Evolutionary conservation across 2,888 invertebrate species (phyloP).

Genomic region (Electrophaes corylata): DNA sequence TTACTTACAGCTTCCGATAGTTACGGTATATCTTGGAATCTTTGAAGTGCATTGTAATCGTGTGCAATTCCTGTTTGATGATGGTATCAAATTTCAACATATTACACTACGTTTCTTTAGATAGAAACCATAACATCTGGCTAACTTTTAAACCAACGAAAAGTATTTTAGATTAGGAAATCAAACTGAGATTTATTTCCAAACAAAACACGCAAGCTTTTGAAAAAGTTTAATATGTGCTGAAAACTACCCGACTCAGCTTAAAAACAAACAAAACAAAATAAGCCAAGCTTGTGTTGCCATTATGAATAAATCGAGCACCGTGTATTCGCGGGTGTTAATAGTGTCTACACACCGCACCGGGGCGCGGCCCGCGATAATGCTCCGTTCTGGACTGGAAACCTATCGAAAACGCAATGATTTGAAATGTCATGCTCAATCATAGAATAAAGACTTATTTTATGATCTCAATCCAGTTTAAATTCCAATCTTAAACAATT

Average conservation of each 20-base stretch:
- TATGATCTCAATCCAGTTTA: too few relatives aligned
- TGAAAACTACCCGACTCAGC: slow-evolving; percentile 21
- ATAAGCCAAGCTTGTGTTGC: slow-evolving; percentile 22
- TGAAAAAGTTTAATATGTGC: slow-evolving; percentile 24
- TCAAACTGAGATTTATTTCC: not conserved
- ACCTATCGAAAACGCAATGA: too few relatives aligned
- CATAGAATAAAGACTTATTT: too few relatives aligned
- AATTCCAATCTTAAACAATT: too few relatives aligned
- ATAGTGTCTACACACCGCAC: too few relatives aligned
- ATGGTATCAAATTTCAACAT: slow-evolving; percentile 27
- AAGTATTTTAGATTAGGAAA: not conserved
- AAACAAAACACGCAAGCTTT: too few relatives aligned
- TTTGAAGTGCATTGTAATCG: slow-evolving; percentile 21
- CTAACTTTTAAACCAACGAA: not conserved
- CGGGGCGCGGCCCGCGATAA: too few relatives aligned
- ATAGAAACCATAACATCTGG: slow-evolving; percentile 12
- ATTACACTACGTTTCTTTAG: slow-evolving; percentile 2
- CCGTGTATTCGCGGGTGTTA: too few relatives aligned
- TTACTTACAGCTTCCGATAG: slow-evolving; percentile 17
- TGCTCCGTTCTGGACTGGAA: too few relatives aligned
- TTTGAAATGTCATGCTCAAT: too few relatives aligned
- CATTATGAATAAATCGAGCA: too few relatives aligned
- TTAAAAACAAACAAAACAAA: slow-evolving; percentile 3
- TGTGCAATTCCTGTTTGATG: not conserved
- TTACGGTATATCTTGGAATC: slow-evolving; percentile 26